Evolutionary conservation across 2,888 invertebrate genomes (phyloP).

Genomic region (Aleiodes leptofemur): DNA sequence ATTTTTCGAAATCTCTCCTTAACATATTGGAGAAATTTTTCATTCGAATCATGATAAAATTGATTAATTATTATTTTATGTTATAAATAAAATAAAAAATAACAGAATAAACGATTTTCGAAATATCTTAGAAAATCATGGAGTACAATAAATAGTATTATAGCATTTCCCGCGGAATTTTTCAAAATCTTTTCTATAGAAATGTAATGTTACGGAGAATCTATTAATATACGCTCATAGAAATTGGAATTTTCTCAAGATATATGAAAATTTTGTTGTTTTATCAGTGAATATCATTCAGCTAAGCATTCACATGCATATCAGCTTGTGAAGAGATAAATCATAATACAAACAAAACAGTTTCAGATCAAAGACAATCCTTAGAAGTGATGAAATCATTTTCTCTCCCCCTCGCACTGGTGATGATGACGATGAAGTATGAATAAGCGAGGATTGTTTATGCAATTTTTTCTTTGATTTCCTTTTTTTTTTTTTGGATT

Average conservation of each 20-base stretch:
- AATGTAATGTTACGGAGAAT: too few species aligned
- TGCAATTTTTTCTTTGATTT: background rate
- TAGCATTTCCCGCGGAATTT: too few species aligned
- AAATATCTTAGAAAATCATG: too few species aligned
- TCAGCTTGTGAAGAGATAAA: slow-evolving; percentile 30
- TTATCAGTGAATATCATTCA: slow-evolving; percentile 40
- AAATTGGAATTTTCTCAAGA: background rate
- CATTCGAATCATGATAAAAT: too few species aligned
- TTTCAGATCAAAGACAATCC: slow-evolving; percentile 45
- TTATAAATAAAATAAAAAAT: too few species aligned
- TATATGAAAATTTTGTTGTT: background rate
- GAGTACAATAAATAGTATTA: too few species aligned
- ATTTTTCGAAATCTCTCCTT: too few species aligned
- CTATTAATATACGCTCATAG: too few species aligned
- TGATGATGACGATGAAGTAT: slow-evolving; percentile 33
- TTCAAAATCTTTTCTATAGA: too few species aligned
- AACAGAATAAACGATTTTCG: too few species aligned
- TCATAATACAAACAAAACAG: slow-evolving; percentile 43
- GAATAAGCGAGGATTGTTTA: slow-evolving; percentile 6
- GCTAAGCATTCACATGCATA: slow-evolving; percentile 44
- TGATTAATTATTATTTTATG: too few species aligned
- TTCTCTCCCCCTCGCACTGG: slow-evolving; percentile 9
- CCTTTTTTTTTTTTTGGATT: background rate
- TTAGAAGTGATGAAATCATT: slow-evolving; percentile 30
- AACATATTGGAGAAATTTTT: too few species aligned